Conservation (phyloP, 2,797 vertebrate species). For the Pteropus rufus region DNA sequence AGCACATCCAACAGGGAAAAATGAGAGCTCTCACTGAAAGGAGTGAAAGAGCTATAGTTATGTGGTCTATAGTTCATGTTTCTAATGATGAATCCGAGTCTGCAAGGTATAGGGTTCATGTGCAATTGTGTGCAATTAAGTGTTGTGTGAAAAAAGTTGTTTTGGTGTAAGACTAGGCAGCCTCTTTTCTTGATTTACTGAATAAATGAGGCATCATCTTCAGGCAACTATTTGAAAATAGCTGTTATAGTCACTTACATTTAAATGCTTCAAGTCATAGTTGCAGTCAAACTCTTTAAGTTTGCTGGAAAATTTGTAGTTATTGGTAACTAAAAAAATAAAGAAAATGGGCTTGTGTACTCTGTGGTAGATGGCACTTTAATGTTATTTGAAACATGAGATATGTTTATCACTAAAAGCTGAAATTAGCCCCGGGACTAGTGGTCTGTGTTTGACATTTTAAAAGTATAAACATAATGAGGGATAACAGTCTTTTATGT, state of each 20-base stretch:
- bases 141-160: neutral
- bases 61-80: neutral
- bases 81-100: neutral
- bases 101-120: neutral
- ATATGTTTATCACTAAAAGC: slow-evolving; percentile 32
- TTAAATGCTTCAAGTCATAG: neutral
- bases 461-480: neutral
- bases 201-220: neutral
- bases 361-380: slow-evolving; percentile 4
- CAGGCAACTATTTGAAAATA: neutral
- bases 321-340: slow-evolving; percentile 49
- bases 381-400: slow-evolving; percentile 21
- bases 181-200: slow-evolving; percentile 29
- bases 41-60: neutral
- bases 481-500: neutral
- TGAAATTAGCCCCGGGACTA: slow-evolving; percentile 45
- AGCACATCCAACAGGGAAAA: neutral
- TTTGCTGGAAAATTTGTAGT: slow-evolving; percentile 21
- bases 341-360: slow-evolving; percentile 39
- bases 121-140: neutral
- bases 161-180: neutral
- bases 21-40: neutral
- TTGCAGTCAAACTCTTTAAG: neutral
- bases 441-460: neutral
- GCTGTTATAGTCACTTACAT: neutral